phyloP scores from a whole-genome alignment of 2,888 invertebrate genomes.

The Parochlus steinenii region DNA sequence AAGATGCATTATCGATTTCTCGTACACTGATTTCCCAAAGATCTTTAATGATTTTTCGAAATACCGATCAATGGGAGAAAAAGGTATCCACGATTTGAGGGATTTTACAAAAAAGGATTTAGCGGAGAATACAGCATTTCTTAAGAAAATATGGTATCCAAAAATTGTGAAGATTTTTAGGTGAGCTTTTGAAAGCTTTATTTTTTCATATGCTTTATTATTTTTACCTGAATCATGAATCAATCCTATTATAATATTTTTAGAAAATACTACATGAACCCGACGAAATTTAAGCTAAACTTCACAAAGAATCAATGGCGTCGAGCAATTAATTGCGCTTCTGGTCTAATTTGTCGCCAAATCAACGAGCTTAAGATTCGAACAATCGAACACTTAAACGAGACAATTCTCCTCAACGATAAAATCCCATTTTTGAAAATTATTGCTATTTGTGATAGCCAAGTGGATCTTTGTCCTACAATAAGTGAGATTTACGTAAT shows the following conservation, averaged over 20 bases:
- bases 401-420: slow-evolving; percentile 34
- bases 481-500: slow-evolving; percentile 35
- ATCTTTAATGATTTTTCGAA: slow-evolving; percentile 24
- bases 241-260: too few relatives aligned
- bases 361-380: slow-evolving; percentile 48
- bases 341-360: slow-evolving; percentile 38
- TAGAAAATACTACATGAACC: too few relatives aligned
- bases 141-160: slow-evolving; percentile 31
- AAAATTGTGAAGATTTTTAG: slow-evolving; percentile 25
- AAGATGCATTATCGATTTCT: slow-evolving; percentile 27
- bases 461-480: slow-evolving; percentile 40
- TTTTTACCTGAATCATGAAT: too few relatives aligned
- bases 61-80: slow-evolving; percentile 15
- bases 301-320: slow-evolving; percentile 21
- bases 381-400: slow-evolving; percentile 45
- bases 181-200: too few relatives aligned
- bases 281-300: slow-evolving; percentile 19
- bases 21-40: slow-evolving; percentile 27
- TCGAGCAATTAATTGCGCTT: slow-evolving; percentile 28
- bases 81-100: slow-evolving; percentile 17
- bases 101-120: slow-evolving; percentile 24
- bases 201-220: too few relatives aligned
- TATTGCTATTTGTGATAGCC: slow-evolving; percentile 23
- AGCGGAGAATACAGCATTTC: slow-evolving; percentile 24
- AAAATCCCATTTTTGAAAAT: slow-evolving; percentile 45